These are phyloP conservation scores for Cynoglossus semilaevis DNA, from an alignment of 2,113 vertebrate genomes.

Conservation along the genomic window DNA sequence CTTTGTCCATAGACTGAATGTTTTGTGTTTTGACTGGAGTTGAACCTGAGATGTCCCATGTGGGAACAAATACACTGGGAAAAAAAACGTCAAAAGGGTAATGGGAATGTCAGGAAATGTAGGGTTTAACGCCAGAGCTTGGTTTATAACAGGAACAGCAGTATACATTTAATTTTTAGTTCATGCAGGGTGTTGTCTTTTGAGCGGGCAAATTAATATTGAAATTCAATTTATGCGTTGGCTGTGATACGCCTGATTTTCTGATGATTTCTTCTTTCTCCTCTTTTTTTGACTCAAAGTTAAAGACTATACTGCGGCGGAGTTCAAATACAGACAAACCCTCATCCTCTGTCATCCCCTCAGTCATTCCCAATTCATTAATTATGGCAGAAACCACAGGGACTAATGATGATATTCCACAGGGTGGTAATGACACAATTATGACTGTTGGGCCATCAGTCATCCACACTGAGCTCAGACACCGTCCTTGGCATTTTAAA, in stretches of 20 bases:
- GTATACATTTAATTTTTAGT: too few species aligned
- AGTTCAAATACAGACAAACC: constrained; percentile 20
- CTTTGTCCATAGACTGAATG: constrained; percentile 38
- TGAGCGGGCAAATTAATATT: too few species aligned
- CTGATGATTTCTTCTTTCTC: constrained; percentile 1
- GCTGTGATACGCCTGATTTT: background rate
- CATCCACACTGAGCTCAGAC: constrained; percentile 57
- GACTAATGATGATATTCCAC: constrained; percentile 65
- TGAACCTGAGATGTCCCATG: constrained; percentile 38
- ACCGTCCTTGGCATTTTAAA: constrained; percentile 54
- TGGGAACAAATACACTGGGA: constrained; percentile 19
- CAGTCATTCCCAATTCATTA: constrained; percentile 39
- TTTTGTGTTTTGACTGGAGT: constrained; percentile 48
- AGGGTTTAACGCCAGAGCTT: constrained; percentile 29
- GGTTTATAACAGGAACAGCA: constrained; percentile 5
- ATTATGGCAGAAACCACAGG: constrained; percentile 50
- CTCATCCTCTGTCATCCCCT: constrained; percentile 34
- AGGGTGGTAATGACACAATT: constrained; percentile 64
- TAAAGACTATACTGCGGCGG: constrained; percentile 7
- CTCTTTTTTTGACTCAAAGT: constrained; percentile 21
- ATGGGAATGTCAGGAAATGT: constrained; percentile 31
- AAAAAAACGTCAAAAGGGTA: too few species aligned
- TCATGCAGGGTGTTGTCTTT: too few species aligned
- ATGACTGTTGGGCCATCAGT: constrained; percentile 54
- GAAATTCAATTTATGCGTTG: too few species aligned